These are phyloP conservation scores for Serinus canaria DNA, from an alignment of 2,113 vertebrate species.

Conservation along the genomic window DNA sequence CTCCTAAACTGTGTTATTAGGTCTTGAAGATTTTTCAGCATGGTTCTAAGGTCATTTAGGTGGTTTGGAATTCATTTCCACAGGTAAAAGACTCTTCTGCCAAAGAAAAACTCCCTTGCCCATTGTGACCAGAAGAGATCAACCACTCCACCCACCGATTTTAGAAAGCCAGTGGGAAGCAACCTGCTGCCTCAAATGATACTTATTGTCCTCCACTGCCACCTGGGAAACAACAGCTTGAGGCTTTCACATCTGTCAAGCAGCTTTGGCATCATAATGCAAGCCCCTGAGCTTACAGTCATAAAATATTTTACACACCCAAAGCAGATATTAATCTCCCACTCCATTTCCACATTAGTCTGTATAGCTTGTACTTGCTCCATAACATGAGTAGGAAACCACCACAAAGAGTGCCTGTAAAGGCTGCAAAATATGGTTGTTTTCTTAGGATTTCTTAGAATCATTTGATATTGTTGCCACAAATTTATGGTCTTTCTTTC, in stretches of 20 bases:
- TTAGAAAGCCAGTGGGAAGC: background rate
- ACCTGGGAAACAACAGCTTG: conserved; percentile 16
- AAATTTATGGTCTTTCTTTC: background rate
- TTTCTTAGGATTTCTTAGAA: conserved; percentile 28
- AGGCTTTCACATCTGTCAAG: conserved; percentile 23
- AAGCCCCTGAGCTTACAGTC: background rate
- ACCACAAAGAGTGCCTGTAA: background rate
- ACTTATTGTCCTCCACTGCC: background rate
- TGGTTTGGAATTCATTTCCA: background rate
- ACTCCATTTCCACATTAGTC: background rate
- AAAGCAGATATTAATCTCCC: conserved; percentile 1
- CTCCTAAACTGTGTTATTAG: background rate
- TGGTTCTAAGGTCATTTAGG: background rate
- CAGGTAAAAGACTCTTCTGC: background rate
- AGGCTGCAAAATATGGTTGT: background rate
- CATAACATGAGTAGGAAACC: background rate
- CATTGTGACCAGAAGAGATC: background rate
- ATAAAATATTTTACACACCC: conserved; percentile 15
- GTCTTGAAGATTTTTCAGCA: background rate
- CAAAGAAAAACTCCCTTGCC: background rate
- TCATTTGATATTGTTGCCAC: background rate
- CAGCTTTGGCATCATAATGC: background rate
- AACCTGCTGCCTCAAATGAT: background rate
- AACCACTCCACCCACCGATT: background rate
- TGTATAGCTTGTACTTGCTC: background rate